These are phyloP conservation scores for Hafferia zeledoni DNA, from an alignment of 2,797 vertebrate species.

Conservation along the genomic window DNA sequence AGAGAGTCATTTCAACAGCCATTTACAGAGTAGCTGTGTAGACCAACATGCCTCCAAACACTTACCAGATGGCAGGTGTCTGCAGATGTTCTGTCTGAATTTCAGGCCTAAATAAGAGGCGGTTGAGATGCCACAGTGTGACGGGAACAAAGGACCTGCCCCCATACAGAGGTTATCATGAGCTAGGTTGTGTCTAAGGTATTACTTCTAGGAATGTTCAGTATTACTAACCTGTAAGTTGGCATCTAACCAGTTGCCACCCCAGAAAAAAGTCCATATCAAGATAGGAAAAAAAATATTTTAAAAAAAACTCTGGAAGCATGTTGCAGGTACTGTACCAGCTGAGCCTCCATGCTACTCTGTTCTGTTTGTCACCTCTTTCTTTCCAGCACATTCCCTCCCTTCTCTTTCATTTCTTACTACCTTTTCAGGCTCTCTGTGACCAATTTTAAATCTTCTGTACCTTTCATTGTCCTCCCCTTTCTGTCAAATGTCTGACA, in stretches of 20 bases:
- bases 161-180: background rate
- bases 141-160: background rate
- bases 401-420: background rate
- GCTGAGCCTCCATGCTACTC: background rate
- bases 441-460: background rate
- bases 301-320: background rate
- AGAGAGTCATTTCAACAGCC: background rate
- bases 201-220: background rate
- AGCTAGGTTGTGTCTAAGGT: background rate
- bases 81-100: accelerated
- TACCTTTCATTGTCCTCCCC: background rate
- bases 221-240: background rate
- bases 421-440: background rate
- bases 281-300: background rate
- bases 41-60: background rate
- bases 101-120: background rate
- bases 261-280: background rate
- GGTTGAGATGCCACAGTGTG: background rate
- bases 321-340: background rate
- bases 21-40: background rate
- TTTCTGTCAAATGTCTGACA: background rate
- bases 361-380: background rate
- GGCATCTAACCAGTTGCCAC: background rate
- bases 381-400: background rate
- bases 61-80: background rate